Base-by-base conservation (phyloP, 2,888 invertebrate genomes). In the Dolichopus griseipennis region DNA sequence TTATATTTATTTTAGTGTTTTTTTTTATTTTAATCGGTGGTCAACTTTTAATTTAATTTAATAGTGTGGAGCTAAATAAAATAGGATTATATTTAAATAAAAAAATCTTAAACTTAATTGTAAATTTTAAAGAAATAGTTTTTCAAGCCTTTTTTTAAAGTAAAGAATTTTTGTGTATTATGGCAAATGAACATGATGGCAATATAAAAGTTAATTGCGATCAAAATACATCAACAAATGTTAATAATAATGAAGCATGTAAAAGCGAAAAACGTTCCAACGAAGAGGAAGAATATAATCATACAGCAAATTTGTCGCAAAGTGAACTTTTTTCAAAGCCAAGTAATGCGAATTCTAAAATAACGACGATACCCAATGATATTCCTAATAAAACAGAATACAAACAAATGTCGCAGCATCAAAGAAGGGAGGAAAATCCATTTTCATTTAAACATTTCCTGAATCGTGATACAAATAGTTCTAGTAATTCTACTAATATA, bases 381-480 rank as follows among this genome's bases (percentile, higher is more conserved):
- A n/a, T 52, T 18, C 15, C 8, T 63, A 65, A 61, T 34, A 33
- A 43, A 62, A 63, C n/a, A 12, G 71, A 71, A 34, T 65, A 71
- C 15, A 52, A 18, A 52, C 52, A 52, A 18, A 52, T 15, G 18
- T 52, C 52, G 18, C 71, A 70, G 64, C 71, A 69, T 21, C 71
- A 52, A 52, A 12, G 72, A 41, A 71, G 73, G 2, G 90, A 90
- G 76, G 90, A 90, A 73, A 90, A 90, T 80, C 88, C 91, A 4
- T 91, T 93, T 80, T 93, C 93, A 68, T 92, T 93, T 75, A 90
- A 92, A 78, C 92, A 92, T 78, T 93, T 93, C 78, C 80, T 93
- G 73, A 89, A 88, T 76, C 86, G 88, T 74, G 88, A 89, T 74
- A 75, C 75, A 52, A 75, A 66, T 74, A 9, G 74, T 74, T 33